phyloP scores from a whole-genome alignment of 2,113 vertebrate genomes.

The Microtus ochrogaster region DNA sequence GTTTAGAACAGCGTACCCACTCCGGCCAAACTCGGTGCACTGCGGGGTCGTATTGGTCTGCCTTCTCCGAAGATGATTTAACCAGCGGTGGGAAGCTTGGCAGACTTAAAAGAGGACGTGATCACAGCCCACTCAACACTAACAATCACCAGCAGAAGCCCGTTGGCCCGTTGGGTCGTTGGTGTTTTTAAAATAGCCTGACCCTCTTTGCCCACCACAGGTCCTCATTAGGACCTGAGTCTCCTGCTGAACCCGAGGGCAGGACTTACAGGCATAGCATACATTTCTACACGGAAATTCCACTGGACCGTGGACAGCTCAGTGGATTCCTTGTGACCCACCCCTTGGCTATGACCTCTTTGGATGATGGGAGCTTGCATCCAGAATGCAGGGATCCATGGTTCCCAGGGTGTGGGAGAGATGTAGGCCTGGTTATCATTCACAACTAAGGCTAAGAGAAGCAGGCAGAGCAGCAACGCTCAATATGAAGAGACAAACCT shows the following conservation, averaged over 20 bases:
- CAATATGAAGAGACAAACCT: slow-evolving; percentile 26
- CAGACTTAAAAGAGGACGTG: not conserved
- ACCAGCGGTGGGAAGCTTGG: not conserved
- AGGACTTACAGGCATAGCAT: not conserved
- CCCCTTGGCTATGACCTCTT: not conserved
- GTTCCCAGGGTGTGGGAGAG: not conserved
- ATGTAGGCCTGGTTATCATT: not conserved
- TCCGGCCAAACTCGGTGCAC: not conserved
- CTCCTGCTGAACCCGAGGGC: not conserved
- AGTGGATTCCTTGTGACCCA: not conserved
- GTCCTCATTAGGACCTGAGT: not conserved
- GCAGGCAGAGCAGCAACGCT: not conserved
- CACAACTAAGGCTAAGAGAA: not conserved
- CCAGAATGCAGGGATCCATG: rapidly evolving
- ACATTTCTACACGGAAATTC: not conserved
- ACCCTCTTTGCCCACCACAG: not conserved
- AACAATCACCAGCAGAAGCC: not conserved
- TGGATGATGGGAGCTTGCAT: not conserved
- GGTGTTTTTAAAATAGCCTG: not conserved
- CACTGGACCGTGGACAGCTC: rapidly evolving
- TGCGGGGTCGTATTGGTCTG: not conserved
- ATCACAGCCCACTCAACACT: not conserved
- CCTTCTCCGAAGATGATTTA: not conserved
- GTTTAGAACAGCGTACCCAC: not conserved
- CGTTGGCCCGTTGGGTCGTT: not conserved